phyloP scores from a whole-genome alignment of 2,888 invertebrate genomes.

The Melanotus villosus region DNA sequence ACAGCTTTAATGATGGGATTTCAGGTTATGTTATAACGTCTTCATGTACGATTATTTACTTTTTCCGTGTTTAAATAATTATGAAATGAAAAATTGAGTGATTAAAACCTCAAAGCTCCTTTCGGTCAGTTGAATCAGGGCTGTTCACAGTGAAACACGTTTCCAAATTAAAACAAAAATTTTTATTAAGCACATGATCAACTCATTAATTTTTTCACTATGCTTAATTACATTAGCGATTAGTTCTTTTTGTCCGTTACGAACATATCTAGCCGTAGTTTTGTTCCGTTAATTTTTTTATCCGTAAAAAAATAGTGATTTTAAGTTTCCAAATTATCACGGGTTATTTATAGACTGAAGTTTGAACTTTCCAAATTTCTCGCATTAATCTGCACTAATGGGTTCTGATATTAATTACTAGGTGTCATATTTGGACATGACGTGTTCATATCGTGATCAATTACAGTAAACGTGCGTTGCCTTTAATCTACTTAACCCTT shows the following conservation, averaged over 20 bases:
- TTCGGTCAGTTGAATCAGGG: no score
- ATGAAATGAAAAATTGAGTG: no score
- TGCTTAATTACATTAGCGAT: conserved; percentile 8
- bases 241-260: background rate
- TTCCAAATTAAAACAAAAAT: no score
- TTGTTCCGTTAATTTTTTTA: background rate
- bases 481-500: conserved; percentile 53
- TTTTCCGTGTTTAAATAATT: no score
- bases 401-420: conserved; percentile 24
- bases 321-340: conserved; percentile 2
- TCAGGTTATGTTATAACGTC: no score
- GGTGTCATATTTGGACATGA: conserved; percentile 45
- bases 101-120: no score
- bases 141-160: no score
- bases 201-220: no score
- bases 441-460: conserved; percentile 52
- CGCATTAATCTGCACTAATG: conserved; percentile 22
- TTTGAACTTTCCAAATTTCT: conserved; percentile 20
- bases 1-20: no score
- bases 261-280: background rate
- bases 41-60: no score
- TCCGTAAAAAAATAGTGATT: background rate
- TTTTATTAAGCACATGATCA: no score
- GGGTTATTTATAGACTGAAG: background rate
- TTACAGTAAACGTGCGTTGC: conserved; percentile 50